These are phyloP conservation scores for Polypterus senegalus DNA, from an alignment of 2,113 vertebrate genomes.

Conservation along the genomic window DNA sequence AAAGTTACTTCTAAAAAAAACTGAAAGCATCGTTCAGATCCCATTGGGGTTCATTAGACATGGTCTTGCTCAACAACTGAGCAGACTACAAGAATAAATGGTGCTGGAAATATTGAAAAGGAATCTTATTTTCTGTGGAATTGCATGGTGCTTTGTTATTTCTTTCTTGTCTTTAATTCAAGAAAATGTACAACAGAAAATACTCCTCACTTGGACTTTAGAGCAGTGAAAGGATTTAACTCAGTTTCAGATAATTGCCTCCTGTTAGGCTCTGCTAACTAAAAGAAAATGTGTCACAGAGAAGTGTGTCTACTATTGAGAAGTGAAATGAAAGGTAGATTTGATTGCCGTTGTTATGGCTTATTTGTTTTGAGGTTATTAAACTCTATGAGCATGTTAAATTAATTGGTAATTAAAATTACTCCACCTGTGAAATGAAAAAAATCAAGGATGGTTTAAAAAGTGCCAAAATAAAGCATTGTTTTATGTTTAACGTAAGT, in stretches of 20 bases:
- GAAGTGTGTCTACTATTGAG: slow-evolving; percentile 6
- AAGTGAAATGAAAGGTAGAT: slow-evolving; percentile 25
- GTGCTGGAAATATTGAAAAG: not conserved
- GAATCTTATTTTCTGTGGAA: not conserved
- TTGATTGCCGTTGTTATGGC: slow-evolving; percentile 28
- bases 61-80: not conserved
- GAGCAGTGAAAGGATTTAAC: slow-evolving; percentile 19
- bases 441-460: too few relatives aligned
- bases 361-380: slow-evolving; percentile 32
- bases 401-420: not conserved
- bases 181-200: slow-evolving; percentile 2
- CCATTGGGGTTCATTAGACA: not conserved
- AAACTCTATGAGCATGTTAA: slow-evolving; percentile 25
- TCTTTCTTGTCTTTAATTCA: too few relatives aligned
- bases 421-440: too few relatives aligned
- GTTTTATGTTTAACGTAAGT: too few relatives aligned
- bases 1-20: not conserved
- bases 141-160: not conserved
- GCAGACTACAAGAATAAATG: not conserved
- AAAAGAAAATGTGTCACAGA: slow-evolving; percentile 13
- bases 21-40: not conserved
- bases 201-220: slow-evolving; percentile 16
- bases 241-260: slow-evolving; percentile 28
- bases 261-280: slow-evolving; percentile 19
- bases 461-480: too few relatives aligned